phyloP scores from a whole-genome alignment of 2,888 invertebrate genomes.

The Drosophila setosimentum region DNA sequence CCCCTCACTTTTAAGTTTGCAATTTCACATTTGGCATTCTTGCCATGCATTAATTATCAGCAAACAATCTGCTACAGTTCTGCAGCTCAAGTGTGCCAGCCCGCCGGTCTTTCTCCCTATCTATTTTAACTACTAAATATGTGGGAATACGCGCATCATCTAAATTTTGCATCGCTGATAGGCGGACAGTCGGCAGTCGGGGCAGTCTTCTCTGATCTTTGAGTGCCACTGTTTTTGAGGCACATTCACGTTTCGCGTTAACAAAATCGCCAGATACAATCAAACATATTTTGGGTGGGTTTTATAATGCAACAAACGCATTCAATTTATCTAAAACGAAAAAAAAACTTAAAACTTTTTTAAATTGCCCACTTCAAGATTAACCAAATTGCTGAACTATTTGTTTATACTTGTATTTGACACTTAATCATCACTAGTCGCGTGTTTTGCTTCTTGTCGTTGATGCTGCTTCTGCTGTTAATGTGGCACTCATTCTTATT shows the following conservation, averaged over 20 bases:
- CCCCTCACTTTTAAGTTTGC: constrained; percentile 8
- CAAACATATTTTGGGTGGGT: neutral
- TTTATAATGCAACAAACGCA: neutral
- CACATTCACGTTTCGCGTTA: neutral
- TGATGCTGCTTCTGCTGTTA: neutral
- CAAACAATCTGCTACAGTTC: constrained; percentile 62
- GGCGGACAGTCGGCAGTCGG: constrained; percentile 7
- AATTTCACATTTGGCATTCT: constrained; percentile 67
- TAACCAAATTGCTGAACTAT: neutral
- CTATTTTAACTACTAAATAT: constrained; percentile 2
- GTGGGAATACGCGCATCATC: constrained; percentile 51
- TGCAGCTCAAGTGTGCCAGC: neutral
- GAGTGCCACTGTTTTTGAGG: constrained; percentile 24
- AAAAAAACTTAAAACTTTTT: neutral
- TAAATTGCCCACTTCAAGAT: neutral
- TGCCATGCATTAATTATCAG: constrained; percentile 81
- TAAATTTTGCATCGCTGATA: constrained; percentile 61
- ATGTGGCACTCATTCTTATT: constrained; percentile 6
- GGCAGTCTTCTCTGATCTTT: constrained; percentile 1
- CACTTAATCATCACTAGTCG: constrained; percentile 6
- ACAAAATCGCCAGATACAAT: neutral
- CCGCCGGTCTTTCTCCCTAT: too few relatives aligned
- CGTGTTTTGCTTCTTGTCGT: constrained; percentile 11
- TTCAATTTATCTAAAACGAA: neutral
- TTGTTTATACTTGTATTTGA: neutral